Conservation (phyloP, 2,888 invertebrate genomes). For the Papilio demoleus region DNA sequence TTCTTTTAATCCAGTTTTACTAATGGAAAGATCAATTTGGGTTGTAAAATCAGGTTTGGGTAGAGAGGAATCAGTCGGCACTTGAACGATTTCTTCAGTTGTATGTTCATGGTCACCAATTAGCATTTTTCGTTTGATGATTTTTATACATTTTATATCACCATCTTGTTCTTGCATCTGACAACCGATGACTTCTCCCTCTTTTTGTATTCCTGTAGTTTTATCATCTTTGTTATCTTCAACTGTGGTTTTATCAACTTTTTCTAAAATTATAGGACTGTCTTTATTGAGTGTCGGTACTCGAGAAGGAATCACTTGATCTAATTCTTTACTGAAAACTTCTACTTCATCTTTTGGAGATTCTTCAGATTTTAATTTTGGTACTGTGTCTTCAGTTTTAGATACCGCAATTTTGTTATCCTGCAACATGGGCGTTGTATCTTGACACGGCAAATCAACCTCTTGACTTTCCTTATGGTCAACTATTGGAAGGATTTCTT, state of each 20-base stretch:
- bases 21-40: conserved; percentile 53
- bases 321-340: not conserved
- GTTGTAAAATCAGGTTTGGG: conserved; percentile 61
- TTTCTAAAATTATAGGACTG: not conserved
- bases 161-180: conserved; percentile 16
- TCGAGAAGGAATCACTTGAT: conserved; percentile 1
- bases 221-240: not conserved
- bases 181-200: not conserved
- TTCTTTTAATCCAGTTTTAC: not conserved
- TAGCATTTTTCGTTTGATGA: conserved; percentile 90
- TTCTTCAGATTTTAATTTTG: not conserved
- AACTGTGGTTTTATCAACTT: not conserved
- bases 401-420: not conserved
- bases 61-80: conserved; percentile 81
- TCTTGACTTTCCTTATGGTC: not conserved
- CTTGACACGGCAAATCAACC: not conserved
- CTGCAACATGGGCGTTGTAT: not conserved
- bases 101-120: conserved; percentile 92
- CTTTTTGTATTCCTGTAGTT: not conserved
- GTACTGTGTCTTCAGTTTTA: not conserved
- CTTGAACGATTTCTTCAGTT: conserved; percentile 91
- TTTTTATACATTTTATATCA: conserved; percentile 50
- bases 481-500: not conserved
- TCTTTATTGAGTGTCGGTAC: not conserved
- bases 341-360: conserved; percentile 1